Base-by-base conservation (phyloP, 1,140 invertebrate species). In the Ceratina australensis region DNA sequence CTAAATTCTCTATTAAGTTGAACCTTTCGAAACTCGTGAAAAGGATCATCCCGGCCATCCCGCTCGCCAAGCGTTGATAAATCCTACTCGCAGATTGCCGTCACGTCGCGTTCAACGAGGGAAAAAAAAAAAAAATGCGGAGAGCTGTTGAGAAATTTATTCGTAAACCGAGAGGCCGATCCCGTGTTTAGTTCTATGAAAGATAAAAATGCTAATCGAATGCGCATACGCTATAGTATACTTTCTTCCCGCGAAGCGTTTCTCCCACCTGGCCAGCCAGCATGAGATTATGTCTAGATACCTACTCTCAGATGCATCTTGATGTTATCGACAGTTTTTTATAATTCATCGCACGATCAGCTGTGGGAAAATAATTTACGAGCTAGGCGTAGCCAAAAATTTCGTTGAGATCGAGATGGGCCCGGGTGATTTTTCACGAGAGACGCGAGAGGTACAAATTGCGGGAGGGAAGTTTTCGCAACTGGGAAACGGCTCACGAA, bases 1-100 rank as follows among this genome's bases (percentile, higher is more conserved):
- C n/a, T 83, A 83, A 81, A 83, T 81, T 78, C 49, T 47, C 13
- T 18, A 68, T 73, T 69, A 78, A 13, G 12, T 16, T 50, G 50
- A 68, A 28, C 54, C 24, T 68, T 50, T 3, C n/a, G 26, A 49
- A 71, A 82, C 24, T 64, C 28, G 33, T 0, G 42, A 18, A n/a
- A 68, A 72, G 63, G 18, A 72, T 24, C 56, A 42, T 42, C 69
- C 49, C 47, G 56, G 22, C 24, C 16, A 76, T 60, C 54, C 57
- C 7, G 5, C 52, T 15, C 50, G n/a, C 12, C 56, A 3, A 4
- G n/a, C 10, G 22, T 33, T 20, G 65, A 8, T 60, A 82, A 81
- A 64, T 78, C 63, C 33, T 72, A 52, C 20, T 82, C 63, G 56
- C 10, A 66, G 52, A 82, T 81, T 47, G 26, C 20, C 56, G 60